Evolutionary conservation across 2,888 invertebrate genomes (phyloP).

Genomic region (Neelides folsomi): DNA sequence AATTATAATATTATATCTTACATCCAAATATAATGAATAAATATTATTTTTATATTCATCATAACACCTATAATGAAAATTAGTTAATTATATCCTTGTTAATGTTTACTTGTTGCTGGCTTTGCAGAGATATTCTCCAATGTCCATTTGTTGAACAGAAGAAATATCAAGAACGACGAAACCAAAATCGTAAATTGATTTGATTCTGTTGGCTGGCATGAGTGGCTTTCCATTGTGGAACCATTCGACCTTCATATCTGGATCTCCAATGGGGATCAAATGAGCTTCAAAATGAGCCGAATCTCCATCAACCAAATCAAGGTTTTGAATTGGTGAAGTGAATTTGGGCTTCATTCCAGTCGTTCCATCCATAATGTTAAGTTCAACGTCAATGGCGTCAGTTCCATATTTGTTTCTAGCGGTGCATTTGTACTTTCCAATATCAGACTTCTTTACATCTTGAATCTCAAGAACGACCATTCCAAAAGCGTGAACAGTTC

Average conservation of each 20-base stretch:
- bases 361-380: slow-evolving; percentile 39
- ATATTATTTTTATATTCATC: background rate
- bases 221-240: slow-evolving; percentile 79
- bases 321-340: slow-evolving; percentile 58
- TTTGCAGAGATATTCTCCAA: slow-evolving; percentile 79
- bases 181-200: slow-evolving; percentile 88
- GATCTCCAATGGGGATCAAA: slow-evolving; percentile 83
- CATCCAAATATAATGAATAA: too few species aligned
- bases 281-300: slow-evolving; percentile 92
- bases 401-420: slow-evolving; percentile 81
- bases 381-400: slow-evolving; percentile 68
- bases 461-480: slow-evolving; percentile 93
- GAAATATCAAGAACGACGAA: slow-evolving; percentile 88
- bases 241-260: slow-evolving; percentile 89
- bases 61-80: background rate
- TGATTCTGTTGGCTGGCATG: slow-evolving; percentile 75
- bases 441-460: slow-evolving; percentile 83
- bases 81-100: slow-evolving; percentile 1
- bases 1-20: too few species aligned
- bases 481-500: slow-evolving; percentile 93
- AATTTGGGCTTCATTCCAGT: slow-evolving; percentile 71
- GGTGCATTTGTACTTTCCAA: slow-evolving; percentile 73
- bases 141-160: slow-evolving; percentile 14
- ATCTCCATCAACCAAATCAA: slow-evolving; percentile 75
- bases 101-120: slow-evolving; percentile 62